Evolutionary conservation across 2,888 invertebrate genomes (phyloP), one percentile per base, ranked within the genome.

Genomic region (Arrhopalites spinosus): DNA sequence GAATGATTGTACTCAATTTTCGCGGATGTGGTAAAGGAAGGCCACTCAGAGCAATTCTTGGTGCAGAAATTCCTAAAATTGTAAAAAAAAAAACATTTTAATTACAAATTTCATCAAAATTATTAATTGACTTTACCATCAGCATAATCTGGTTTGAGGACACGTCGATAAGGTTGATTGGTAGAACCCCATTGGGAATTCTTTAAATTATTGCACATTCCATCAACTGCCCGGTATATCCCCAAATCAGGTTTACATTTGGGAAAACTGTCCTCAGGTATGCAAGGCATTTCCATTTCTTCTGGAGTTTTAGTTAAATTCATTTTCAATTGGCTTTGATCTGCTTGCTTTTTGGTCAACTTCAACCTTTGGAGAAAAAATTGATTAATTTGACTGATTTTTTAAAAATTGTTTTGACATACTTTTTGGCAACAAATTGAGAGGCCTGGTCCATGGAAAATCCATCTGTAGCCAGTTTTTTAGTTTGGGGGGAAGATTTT

Each of bases 381-480:
- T 36, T 36, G 36, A 36, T 36, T 36, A 36, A 36, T 36, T 36
- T 11, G 11, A 27, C 2, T 61, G 17, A 1, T 59, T 59, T 59
- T 13, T n/a, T 59, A 36, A 36, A 36, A 36, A 36, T 36, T 7
- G n/a, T 27, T 15, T 61, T 11, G 13, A 2, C 85, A 87, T 85
- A 89, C 86, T 87, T 87, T 81, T 86, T 86, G 0, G 88, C 87
- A 15, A 92, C 85, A 13, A 85, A 86, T 82, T 87, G 88, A 0
- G 92, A 91, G 0, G 92, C 93, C 64, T 90, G 88, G 81, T 92
- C 90, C 79, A 90, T 89, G 0, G 90, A 89, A 83, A 89, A 90
- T 0, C 91, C 94, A 0, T 89, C 86, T 13, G 90, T 87, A 0
- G 92, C 90, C 59, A 92, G 80, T 1, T 89, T 87, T 23, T 90